phyloP scores from a whole-genome alignment of 2,797 vertebrate species.

The Acipenser ruthenus region DNA sequence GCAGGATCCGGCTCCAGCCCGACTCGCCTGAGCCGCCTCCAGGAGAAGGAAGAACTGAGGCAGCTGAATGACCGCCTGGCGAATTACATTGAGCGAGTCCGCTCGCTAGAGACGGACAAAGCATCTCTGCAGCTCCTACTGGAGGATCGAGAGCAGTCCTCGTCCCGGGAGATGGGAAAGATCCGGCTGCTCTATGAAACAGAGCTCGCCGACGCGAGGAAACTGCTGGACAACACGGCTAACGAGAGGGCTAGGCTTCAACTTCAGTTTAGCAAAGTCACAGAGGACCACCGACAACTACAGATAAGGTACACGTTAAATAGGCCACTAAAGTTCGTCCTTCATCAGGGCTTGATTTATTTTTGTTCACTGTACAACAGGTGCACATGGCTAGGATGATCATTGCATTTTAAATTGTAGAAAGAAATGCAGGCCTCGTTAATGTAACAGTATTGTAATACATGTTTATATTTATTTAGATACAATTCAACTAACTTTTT shows the following conservation, averaged over 20 bases:
- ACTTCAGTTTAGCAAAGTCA: slow-evolving; percentile 52
- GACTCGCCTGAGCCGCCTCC: slow-evolving; percentile 45
- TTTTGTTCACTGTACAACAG: too few species aligned
- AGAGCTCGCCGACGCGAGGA: slow-evolving; percentile 60
- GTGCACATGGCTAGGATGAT: too few species aligned
- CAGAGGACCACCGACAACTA: slow-evolving; percentile 58
- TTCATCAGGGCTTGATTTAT: too few species aligned
- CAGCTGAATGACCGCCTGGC: slow-evolving; percentile 73
- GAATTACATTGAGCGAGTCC: slow-evolving; percentile 63
- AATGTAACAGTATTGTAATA: too few species aligned
- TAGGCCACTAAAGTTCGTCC: too few species aligned
- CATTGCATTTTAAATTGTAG: too few species aligned
- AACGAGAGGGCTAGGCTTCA: slow-evolving; percentile 64
- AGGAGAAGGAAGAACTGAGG: slow-evolving; percentile 65
- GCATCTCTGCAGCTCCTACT: slow-evolving; percentile 47
- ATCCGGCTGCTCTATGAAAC: slow-evolving; percentile 50
- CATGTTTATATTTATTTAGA: too few species aligned
- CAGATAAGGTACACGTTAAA: slow-evolving; percentile 47
- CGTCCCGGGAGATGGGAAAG: slow-evolving; percentile 34
- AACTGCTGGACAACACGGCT: slow-evolving; percentile 55
- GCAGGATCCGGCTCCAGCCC: slow-evolving; percentile 38
- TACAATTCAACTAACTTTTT: too few species aligned
- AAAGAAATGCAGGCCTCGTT: too few species aligned
- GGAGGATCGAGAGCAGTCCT: slow-evolving; percentile 48
- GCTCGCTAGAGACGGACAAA: slow-evolving; percentile 56